Percentiles rank a stretch among this genome's conserved stretches.
Conservation (phyloP, 2,113 vertebrate genomes). For the Cryptomyrus ogoouensis region DNA sequence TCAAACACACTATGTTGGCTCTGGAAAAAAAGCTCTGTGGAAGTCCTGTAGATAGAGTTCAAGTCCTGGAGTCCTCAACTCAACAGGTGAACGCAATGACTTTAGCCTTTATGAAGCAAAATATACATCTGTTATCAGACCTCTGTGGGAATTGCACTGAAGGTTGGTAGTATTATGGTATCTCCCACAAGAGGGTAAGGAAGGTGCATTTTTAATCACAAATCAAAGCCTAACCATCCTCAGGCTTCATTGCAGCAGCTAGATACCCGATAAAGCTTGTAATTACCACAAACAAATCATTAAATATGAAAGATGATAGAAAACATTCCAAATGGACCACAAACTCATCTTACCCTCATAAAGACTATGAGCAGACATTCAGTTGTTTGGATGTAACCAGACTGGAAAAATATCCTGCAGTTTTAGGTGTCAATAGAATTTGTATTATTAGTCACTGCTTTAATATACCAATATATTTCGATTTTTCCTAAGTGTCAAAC, state of each 20-base stretch:
- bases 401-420: background rate
- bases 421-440: background rate
- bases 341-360: background rate
- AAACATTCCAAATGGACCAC: background rate
- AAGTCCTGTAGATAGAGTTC: background rate
- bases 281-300: background rate
- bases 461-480: background rate
- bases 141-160: background rate
- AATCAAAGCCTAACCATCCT: background rate
- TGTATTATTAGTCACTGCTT: background rate
- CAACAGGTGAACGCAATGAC: background rate
- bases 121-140: background rate
- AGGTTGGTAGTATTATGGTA: background rate
- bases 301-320: background rate
- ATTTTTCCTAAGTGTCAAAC: background rate
- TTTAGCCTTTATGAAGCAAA: background rate
- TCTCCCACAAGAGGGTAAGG: background rate
- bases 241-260: background rate
- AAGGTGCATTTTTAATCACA: background rate
- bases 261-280: background rate
- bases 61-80: background rate
- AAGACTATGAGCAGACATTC: background rate
- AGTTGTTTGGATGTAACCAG: background rate
- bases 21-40: background rate
- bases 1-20: background rate